Conservation (phyloP, 2,888 invertebrate genomes). For the Leistus spinibarbis region DNA sequence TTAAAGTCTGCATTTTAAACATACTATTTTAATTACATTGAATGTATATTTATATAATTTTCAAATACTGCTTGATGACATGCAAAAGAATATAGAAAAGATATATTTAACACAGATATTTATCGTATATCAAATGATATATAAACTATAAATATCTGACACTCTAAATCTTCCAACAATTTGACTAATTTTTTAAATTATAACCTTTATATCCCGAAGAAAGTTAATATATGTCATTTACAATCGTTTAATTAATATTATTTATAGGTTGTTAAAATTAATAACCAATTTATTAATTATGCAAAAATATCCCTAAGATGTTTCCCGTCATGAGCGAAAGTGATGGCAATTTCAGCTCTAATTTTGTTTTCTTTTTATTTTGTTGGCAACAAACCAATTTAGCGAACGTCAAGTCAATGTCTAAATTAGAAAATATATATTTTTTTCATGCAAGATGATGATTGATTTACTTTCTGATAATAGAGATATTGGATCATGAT, state of each 20-base stretch:
- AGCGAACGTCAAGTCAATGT: neutral
- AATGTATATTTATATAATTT: no score
- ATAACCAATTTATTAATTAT: neutral
- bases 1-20: no score
- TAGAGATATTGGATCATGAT: no score
- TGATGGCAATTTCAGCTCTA: neutral
- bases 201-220: neutral
- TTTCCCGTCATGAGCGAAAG: neutral
- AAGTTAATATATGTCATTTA: neutral
- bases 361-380: neutral
- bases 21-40: no score
- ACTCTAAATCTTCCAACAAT: no score
- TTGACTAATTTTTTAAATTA: neutral
- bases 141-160: no score
- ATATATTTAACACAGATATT: no score
- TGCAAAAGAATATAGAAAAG: no score
- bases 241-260: neutral
- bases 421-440: neutral
- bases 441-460: neutral
- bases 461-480: no score
- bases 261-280: neutral
- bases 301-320: neutral
- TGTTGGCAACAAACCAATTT: neutral
- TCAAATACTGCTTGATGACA: no score
- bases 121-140: no score